Conservation (phyloP, 2,797 vertebrate genomes). For the Coilia nasus region DNA sequence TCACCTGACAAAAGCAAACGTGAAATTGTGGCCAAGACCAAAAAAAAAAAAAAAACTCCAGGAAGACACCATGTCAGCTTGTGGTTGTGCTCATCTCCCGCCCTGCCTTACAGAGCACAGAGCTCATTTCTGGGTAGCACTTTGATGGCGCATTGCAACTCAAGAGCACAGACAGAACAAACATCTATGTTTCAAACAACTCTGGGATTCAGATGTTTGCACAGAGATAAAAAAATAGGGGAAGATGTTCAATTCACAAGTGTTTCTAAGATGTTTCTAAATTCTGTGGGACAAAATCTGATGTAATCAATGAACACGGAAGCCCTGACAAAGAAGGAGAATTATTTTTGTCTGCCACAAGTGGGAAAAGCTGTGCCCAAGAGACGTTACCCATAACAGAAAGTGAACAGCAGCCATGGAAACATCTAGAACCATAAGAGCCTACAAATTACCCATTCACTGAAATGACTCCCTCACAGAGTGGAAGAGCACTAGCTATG, state of each 20-base stretch:
- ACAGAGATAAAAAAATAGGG: constrained; percentile 18
- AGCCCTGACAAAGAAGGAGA: background rate
- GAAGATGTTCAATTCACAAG: background rate
- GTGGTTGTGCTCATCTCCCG: constrained; percentile 4
- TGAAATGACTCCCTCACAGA: background rate
- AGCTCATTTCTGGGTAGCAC: background rate
- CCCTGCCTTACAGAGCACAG: background rate
- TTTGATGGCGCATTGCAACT: background rate
- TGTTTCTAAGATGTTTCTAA: constrained; percentile 7
- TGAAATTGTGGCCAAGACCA: constrained; percentile 13
- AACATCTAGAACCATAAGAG: background rate
- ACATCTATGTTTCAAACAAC: background rate
- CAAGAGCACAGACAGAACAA: background rate
- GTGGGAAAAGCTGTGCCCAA: background rate
- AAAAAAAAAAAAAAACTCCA: background rate
- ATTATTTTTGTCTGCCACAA: background rate
- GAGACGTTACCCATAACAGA: background rate
- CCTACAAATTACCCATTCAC: background rate
- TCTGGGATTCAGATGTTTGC: constrained; percentile 11
- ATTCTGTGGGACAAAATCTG: background rate
- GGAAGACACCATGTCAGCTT: constrained; percentile 5
- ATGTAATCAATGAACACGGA: background rate
- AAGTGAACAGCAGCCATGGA: background rate
- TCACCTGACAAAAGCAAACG: constrained; percentile 14
- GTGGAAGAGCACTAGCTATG: background rate